phyloP scores from a whole-genome alignment of 2,797 vertebrate species.

The Esox masquinongy region DNA sequence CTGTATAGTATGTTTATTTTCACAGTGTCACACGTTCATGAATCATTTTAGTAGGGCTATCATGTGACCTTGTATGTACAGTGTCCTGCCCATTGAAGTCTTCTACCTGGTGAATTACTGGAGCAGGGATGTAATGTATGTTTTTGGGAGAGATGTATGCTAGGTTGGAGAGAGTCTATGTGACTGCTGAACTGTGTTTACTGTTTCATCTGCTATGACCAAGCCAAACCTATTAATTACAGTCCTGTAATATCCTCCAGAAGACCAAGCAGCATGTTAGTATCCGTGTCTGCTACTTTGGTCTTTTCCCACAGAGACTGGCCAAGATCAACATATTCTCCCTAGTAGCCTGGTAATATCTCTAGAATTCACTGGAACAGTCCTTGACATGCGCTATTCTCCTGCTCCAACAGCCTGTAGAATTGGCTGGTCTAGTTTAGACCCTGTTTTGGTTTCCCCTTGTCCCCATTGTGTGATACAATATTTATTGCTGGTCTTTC shows the following conservation, averaged over 20 bases:
- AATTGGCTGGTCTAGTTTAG: not conserved
- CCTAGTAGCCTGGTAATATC: too few species aligned
- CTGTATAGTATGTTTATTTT: not conserved
- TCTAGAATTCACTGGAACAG: not conserved
- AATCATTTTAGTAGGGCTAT: not conserved
- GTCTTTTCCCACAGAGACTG: not conserved
- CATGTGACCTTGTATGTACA: not conserved
- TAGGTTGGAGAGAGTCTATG: not conserved
- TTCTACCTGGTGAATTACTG: not conserved
- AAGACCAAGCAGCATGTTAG: not conserved
- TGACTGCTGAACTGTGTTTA: not conserved
- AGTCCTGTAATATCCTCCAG: not conserved
- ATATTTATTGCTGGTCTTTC: not conserved
- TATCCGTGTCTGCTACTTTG: not conserved
- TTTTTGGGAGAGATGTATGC: not conserved
- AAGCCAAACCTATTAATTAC: not conserved
- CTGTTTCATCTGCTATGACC: not conserved
- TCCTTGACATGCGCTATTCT: not conserved
- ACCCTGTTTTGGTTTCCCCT: not conserved
- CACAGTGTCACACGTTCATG: not conserved
- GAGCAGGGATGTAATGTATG: not conserved
- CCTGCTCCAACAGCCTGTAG: not conserved
- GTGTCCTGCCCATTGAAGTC: constrained; percentile 3
- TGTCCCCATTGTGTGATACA: not conserved
- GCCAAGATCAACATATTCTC: not conserved